Evolutionary conservation across 2,797 vertebrate genomes (phyloP).

Genomic region (Enteromius viviparus): DNA sequence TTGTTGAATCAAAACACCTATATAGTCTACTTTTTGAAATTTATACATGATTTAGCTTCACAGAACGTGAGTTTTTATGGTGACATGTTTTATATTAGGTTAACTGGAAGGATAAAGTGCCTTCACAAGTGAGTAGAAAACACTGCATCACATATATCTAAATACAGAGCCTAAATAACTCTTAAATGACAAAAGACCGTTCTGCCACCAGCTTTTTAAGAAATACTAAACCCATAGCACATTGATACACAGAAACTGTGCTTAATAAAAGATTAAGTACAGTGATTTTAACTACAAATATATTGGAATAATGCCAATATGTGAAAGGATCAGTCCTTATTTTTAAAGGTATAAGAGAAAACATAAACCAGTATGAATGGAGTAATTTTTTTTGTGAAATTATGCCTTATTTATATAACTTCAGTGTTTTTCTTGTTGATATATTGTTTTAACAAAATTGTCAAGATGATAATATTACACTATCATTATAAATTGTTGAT

Average conservation of each 20-base stretch:
- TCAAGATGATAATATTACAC: background rate
- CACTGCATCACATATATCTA: conserved; percentile 19
- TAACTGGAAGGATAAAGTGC: conserved; percentile 20
- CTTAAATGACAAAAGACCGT: background rate
- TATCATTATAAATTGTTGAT: background rate
- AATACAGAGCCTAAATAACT: conserved; percentile 7
- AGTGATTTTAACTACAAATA: background rate
- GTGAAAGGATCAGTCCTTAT: background rate
- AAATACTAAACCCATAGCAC: background rate
- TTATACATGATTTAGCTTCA: background rate
- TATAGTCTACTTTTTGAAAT: background rate
- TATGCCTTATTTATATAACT: background rate
- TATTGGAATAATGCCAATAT: background rate
- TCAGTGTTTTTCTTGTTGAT: background rate
- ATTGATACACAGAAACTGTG: background rate
- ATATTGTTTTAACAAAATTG: conserved; percentile 33
- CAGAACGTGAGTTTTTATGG: background rate
- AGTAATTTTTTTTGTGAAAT: background rate
- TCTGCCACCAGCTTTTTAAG: background rate
- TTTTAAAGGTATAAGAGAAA: conserved; percentile 9
- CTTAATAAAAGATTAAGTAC: background rate
- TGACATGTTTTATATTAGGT: conserved; percentile 2
- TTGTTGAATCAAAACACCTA: background rate
- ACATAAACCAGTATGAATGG: conserved; percentile 16
- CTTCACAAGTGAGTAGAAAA: conserved; percentile 15